Evolutionary conservation across 2,113 vertebrate genomes (phyloP), one percentile per base, ranked within the genome.

Genomic region (Platysteira castanea): DNA sequence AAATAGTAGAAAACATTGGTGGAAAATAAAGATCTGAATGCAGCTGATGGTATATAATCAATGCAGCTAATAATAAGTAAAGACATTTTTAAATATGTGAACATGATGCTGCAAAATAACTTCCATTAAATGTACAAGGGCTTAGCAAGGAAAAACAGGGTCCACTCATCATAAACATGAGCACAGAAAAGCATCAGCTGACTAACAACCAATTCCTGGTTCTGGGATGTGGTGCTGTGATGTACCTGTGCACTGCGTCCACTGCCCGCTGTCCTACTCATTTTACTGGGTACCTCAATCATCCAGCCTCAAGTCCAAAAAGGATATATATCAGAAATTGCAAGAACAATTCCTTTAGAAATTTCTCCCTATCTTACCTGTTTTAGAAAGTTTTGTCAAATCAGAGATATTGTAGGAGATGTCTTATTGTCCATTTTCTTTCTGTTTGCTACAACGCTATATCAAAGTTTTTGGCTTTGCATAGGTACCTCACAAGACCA

Each of bases 21-120:
- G 68, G 57, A 96, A 94, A 80, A 64, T 83, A 84, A 94, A 97
- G 81, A 69, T 89, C 23, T 92, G 41, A 92, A 91, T 84, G 79
- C 54, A 60, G 19, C 37, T 89, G 49, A 26, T 1, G 6, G 82
- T n/a, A 91, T 92, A 87, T 73, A 89, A 97, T 95, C 95, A 93
- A 87, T 80, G 95, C 33, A 81, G 44, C 46, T 94, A 75, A 93
- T 95, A 93, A 95, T 93, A 93, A 73, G 20, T 71, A 95, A 82
- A 90, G 33, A 83, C 16, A 30, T 95, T 95, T 96, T 80, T 14
- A 78, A 94, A 85, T 80, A 92, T 57, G 47, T 77, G 49, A 76
- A 84, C 60, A 84, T 27, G 41, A 84, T 82, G 52, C 41, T 87
- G 60, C 73, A 92, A 79, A 94, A 71, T 75, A 79, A 69, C 24